These are phyloP conservation scores for Phodopus roborovskii DNA, from an alignment of 2,113 vertebrate genomes.

Conservation along the genomic window DNA sequence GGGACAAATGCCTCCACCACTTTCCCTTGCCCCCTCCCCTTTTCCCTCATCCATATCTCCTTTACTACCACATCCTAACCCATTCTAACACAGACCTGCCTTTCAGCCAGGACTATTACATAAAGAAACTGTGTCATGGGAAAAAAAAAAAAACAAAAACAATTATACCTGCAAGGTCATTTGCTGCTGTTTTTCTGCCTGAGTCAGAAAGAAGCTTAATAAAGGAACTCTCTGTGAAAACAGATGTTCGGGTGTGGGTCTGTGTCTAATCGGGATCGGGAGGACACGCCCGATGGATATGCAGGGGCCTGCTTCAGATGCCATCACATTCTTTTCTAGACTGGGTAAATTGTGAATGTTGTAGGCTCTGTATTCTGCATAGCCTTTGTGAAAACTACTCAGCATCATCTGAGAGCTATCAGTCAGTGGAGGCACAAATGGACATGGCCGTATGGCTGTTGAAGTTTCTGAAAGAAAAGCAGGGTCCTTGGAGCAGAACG, in stretches of 20 bases:
- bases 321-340: neutral
- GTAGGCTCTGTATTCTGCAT: neutral
- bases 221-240: neutral
- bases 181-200: neutral
- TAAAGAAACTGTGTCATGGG: too few relatives aligned
- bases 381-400: neutral
- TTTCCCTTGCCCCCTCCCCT: neutral
- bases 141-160: neutral
- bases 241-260: neutral
- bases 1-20: neutral
- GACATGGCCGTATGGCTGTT: neutral
- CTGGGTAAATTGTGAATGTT: neutral
- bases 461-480: neutral
- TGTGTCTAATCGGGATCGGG: accelerated
- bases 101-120: too few relatives aligned
- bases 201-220: neutral
- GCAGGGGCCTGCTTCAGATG: neutral
- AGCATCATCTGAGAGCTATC: neutral
- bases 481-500: neutral
- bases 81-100: neutral
- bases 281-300: neutral
- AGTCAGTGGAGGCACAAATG: neutral
- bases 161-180: neutral
- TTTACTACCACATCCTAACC: neutral
- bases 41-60: neutral